Evolutionary conservation across 2,797 vertebrate species (phyloP), one percentile per base, ranked within the genome.

Genomic region (Thalassophryne amazonica): DNA sequence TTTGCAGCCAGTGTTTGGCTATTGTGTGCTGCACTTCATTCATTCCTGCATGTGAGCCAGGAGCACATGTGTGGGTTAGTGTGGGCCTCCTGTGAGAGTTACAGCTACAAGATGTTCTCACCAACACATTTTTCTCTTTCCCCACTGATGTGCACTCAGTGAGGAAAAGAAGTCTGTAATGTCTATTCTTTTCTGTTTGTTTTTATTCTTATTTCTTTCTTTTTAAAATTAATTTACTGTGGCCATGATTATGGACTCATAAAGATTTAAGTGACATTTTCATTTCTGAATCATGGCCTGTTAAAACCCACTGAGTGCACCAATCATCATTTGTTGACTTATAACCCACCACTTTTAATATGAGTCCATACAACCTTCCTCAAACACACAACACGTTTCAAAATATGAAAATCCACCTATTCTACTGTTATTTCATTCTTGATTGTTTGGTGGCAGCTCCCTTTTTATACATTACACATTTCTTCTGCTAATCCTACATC

Each of bases 11-110:
- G 46, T 71, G 61, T 56, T n/a, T 34, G 14, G 49, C 75, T 60
- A 78, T 88, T 89, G 81, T 90, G 74, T 68, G 60, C 60, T 48
- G 52, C 50, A 73, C 55, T 84, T 82, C 78, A 61, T 72, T 66
- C 59, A 66, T 61, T 69, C 39, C 60, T 47, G 31, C 36, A 35
- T 48, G 48, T 59, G 38, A 54, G 36, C 48, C 53, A 46, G 38
- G 47, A 12, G 18, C 17, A 34, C 13, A 5, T 7, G 3, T 36
- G 12, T 13, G 17, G 14, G 14, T 6, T 9, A 29, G 13, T 18
- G 25, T 39, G 8, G 17, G 7, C 47, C 47, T 38, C 34, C 36
- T 20, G 19, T 32, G 54, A 52, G 54, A 61, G n/a, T 31, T 33
- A 15, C 4, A 23, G 23, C 18, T 2, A n/a, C 15, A 12, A 17